phyloP scores from a whole-genome alignment of 2,797 vertebrate species.

The Leptoclinus maculatus region DNA sequence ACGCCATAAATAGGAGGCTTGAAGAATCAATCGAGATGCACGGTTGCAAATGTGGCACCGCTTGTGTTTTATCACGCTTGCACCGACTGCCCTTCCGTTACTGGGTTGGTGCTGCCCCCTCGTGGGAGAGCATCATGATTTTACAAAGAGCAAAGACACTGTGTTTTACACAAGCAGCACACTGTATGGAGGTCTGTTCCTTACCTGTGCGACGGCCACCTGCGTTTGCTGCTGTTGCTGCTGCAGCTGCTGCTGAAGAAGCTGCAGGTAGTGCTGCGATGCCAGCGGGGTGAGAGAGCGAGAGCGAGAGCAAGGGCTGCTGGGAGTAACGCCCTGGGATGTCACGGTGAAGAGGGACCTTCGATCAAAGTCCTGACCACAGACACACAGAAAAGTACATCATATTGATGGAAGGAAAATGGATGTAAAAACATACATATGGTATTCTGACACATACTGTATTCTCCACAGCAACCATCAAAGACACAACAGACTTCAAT shows the following conservation, averaged over 20 bases:
- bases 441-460: background rate
- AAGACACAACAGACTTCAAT: background rate
- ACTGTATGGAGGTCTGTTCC: background rate
- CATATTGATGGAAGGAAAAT: background rate
- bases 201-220: slow-evolving; percentile 88
- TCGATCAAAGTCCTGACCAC: slow-evolving; percentile 82
- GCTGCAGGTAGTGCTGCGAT: slow-evolving; percentile 88
- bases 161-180: background rate
- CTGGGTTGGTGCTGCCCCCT: slow-evolving; percentile 67
- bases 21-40: background rate
- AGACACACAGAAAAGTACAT: background rate
- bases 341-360: slow-evolving; percentile 81
- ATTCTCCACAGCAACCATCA: background rate
- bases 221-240: slow-evolving; percentile 91
- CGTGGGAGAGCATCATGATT: slow-evolving; percentile 35
- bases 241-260: slow-evolving; percentile 90
- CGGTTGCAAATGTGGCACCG: slow-evolving; percentile 1
- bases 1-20: background rate
- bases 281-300: slow-evolving; percentile 85
- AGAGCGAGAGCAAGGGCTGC: slow-evolving; percentile 80
- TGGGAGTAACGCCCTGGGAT: slow-evolving; percentile 78
- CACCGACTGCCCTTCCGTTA: slow-evolving; percentile 8
- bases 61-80: background rate
- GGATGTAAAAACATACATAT: background rate
- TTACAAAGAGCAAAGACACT: background rate